Conservation (phyloP, 2,888 invertebrate species). For the Dolichomitus sp. region DNA sequence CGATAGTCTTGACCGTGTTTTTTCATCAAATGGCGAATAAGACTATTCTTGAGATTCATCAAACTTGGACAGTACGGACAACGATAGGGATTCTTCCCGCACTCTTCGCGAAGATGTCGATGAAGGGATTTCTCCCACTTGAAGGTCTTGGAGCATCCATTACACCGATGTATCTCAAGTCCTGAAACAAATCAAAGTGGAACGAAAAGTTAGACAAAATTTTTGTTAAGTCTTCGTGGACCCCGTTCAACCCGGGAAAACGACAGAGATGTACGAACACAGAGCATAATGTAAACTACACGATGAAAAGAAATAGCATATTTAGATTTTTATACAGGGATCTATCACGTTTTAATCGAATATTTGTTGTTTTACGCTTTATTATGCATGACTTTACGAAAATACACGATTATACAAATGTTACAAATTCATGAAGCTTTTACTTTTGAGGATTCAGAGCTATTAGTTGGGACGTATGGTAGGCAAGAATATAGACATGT, state of each 20-base stretch:
- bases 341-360: constrained; percentile 24
- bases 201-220: constrained; percentile 31
- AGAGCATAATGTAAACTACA: constrained; percentile 13
- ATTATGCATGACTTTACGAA: constrained; percentile 82
- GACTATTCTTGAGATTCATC: constrained; percentile 55
- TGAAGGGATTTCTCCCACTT: constrained; percentile 65
- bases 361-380: constrained; percentile 73
- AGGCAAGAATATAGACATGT: constrained; percentile 48
- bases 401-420: constrained; percentile 84
- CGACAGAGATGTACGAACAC: constrained; percentile 1
- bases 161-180: constrained; percentile 18
- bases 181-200: constrained; percentile 65
- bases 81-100: constrained; percentile 66
- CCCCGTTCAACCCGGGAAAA: neutral
- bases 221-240: neutral
- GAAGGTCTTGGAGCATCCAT: constrained; percentile 60
- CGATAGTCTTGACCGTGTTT: constrained; percentile 63
- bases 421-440: constrained; percentile 63
- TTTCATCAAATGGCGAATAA: constrained; percentile 61
- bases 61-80: constrained; percentile 63
- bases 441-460: constrained; percentile 16
- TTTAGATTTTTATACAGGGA: constrained; percentile 17
- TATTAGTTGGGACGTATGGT: constrained; percentile 35
- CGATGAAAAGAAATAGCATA: constrained; percentile 10
- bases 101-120: constrained; percentile 67